Conservation (phyloP, 2,113 vertebrate genomes). For the human (Homo sapiens) region GRCh38 chr15:70140001-70140500, state of each 20-base stretch:
- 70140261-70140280: accelerated
- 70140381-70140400: not conserved
- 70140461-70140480: not conserved
- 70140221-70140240: not conserved
- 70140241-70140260: accelerated
- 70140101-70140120: no score
- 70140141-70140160: not conserved
- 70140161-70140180: not conserved
- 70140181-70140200: not conserved
- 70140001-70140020: not conserved
- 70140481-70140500: not conserved
- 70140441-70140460: not conserved
- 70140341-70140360: not conserved
- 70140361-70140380: not conserved
- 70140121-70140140: not conserved
- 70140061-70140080: not conserved
- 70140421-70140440: accelerated
- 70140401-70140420: not conserved
- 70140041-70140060: not conserved
- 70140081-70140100: not conserved
- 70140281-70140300: not conserved
- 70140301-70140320: not conserved
- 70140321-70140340: not conserved
- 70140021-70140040: accelerated
- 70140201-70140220: not conserved